Evolutionary conservation across 2,888 invertebrate genomes (phyloP), one percentile per base, ranked within the genome.

Genomic region (Poecilus cupreus): DNA sequence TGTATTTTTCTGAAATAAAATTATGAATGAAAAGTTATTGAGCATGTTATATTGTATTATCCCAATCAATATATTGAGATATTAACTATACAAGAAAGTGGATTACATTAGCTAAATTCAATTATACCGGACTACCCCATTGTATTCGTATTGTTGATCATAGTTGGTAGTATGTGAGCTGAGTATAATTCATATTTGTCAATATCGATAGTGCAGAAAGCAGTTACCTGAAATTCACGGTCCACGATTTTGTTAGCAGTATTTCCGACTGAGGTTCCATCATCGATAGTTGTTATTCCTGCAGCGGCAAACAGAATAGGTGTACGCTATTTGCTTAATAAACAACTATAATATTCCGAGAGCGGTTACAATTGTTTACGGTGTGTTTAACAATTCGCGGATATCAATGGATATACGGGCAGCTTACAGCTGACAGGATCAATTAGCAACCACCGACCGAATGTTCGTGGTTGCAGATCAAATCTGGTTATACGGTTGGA

Each of bases 311-410:
- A 49, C 54, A 54, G 60, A 26, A 26, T 24, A 60, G 60, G 26
- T 68, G 32, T 37, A 18, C 16, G 37, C 11, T 46, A 20, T 72
- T 46, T 72, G 46, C 72, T 46, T 72, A 72, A 72, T 72, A 43
- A 72, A 72, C 46, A 72, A 43, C 20, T 46, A 22, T 72, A 72
- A 72, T 72, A 43, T 46, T 72, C 72, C 72, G 72, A 13, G n/a
- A n/a, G 72, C 13, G 72, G 72, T 72, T 46, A 72, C 72, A 72
- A 72, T 72, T 72, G 72, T 72, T 72, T 72, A 72, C 72, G 72
- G 13, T 46, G 72, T 68, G 72, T 72, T 72, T 24, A 72, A 46
- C 72, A 72, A 72, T 72, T 72, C 22, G n/a, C 72, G 72, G 70
- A 46, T 72, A 72, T 72, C 72, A 72, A 46, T 72, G 72, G 46